Evolutionary conservation across 2,797 vertebrate genomes (phyloP).

Genomic region (Denticeps clupeoides): DNA sequence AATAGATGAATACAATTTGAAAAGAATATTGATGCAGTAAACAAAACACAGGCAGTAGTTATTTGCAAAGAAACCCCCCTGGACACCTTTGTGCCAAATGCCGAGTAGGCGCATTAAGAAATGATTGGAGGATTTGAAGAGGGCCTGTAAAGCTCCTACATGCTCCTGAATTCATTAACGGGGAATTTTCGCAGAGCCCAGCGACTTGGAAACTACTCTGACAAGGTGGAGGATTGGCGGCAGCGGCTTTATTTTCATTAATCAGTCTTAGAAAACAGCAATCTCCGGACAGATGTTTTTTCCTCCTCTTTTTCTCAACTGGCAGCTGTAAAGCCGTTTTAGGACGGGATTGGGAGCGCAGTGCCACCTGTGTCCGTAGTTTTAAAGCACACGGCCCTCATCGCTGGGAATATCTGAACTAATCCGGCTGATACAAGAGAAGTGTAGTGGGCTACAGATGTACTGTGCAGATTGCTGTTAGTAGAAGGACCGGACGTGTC

Average conservation of each 20-base stretch:
- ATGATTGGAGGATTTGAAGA: conserved; percentile 26
- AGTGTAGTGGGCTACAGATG: conserved; percentile 27
- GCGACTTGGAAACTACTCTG: conserved; percentile 35
- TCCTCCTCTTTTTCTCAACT: conserved; percentile 17
- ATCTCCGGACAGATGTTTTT: conserved; percentile 51
- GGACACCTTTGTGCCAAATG: conserved; percentile 1
- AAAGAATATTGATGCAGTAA: conserved; percentile 10
- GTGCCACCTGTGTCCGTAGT: conserved; percentile 40
- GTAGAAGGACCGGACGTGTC: conserved; percentile 17
- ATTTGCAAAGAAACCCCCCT: conserved; percentile 1
- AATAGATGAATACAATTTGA: too few species aligned
- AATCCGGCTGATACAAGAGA: conserved; percentile 39
- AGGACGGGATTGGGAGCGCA: conserved; percentile 39
- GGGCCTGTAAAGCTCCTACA: conserved; percentile 29
- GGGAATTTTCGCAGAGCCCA: conserved; percentile 19
- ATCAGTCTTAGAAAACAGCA: conserved; percentile 49
- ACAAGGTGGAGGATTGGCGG: conserved; percentile 44
- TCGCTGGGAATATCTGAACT: conserved; percentile 30
- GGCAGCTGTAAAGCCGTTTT: conserved; percentile 37
- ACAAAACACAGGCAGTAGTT: too few species aligned
- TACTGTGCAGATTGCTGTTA: conserved; percentile 24
- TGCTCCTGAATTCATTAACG: conserved; percentile 26
- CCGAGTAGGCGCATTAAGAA: conserved; percentile 15
- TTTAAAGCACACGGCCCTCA: conserved; percentile 12
- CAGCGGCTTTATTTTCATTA: conserved; percentile 39